phyloP scores from a whole-genome alignment of 2,797 vertebrate genomes.

The Podarcis siculus region DNA sequence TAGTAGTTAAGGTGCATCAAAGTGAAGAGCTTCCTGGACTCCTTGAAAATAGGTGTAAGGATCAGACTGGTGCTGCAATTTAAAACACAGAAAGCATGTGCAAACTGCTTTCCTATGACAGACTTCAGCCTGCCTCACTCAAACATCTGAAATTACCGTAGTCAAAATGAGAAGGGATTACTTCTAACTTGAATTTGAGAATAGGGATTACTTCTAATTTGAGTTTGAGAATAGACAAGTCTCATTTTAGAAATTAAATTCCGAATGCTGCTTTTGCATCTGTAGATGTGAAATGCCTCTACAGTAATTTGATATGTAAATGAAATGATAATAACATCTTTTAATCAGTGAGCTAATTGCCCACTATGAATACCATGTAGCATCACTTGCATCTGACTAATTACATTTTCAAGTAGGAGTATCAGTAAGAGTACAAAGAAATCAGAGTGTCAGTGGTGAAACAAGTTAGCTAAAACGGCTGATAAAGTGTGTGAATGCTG shows the following conservation, averaged over 20 bases:
- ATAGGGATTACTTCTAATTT: too few relatives aligned
- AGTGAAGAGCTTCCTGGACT: not conserved
- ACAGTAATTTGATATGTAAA: not conserved
- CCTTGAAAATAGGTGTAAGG: not conserved
- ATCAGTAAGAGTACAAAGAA: conserved; percentile 15
- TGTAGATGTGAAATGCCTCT: not conserved
- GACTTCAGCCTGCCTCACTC: not conserved
- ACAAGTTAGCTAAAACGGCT: conserved; percentile 19
- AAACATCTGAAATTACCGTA: not conserved
- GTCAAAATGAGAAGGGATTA: not conserved
- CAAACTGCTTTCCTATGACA: not conserved
- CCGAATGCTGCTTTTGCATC: not conserved
- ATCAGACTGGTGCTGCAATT: not conserved
- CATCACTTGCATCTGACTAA: conserved; percentile 13
- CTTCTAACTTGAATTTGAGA: not conserved
- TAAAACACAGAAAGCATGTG: not conserved
- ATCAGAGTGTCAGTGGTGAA: conserved; percentile 33
- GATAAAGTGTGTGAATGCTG: not conserved
- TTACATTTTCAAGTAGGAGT: not conserved
- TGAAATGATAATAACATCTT: conserved; percentile 28
- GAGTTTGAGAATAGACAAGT: not conserved
- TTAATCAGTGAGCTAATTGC: conserved; percentile 29
- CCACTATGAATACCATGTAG: conserved; percentile 21
- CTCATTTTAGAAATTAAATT: not conserved
- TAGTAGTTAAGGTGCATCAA: not conserved